phyloP scores from a whole-genome alignment of 2,888 invertebrate species.

The Eudemis profundana region DNA sequence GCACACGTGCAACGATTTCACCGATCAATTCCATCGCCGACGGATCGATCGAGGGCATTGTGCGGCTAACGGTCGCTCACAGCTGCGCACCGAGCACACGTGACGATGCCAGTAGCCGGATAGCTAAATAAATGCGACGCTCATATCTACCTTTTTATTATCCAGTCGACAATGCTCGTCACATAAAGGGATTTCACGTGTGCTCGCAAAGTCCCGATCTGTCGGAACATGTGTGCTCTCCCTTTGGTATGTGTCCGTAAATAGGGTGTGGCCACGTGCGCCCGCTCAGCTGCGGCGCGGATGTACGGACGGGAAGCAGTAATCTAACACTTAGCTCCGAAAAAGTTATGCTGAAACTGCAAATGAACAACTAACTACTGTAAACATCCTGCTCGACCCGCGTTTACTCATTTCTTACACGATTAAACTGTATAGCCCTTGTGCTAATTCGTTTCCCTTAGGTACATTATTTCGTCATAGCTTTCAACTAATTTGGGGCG shows the following conservation, averaged over 20 bases:
- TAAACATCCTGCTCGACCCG: slow-evolving; percentile 49
- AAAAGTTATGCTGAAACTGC: slow-evolving; percentile 65
- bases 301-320: slow-evolving; percentile 83
- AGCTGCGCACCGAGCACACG: slow-evolving; percentile 79
- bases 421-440: slow-evolving; percentile 26
- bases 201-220: slow-evolving; percentile 83
- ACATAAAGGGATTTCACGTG: slow-evolving; percentile 85
- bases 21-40: slow-evolving; percentile 80
- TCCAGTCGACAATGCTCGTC: slow-evolving; percentile 79
- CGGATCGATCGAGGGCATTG: slow-evolving; percentile 84
- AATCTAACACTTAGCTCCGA: slow-evolving; percentile 79
- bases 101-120: slow-evolving; percentile 81
- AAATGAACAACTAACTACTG: slow-evolving; percentile 50
- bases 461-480: slow-evolving; percentile 15
- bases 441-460: neutral
- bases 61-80: slow-evolving; percentile 84
- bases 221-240: slow-evolving; percentile 84
- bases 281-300: slow-evolving; percentile 83
- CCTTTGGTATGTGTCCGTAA: slow-evolving; percentile 83
- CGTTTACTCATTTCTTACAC: slow-evolving; percentile 36
- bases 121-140: slow-evolving; percentile 84
- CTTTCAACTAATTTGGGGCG: slow-evolving; percentile 59
- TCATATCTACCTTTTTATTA: slow-evolving; percentile 81
- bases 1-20: slow-evolving; percentile 80
- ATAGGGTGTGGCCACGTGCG: slow-evolving; percentile 85